A percentile compares a stretch with the other conserved stretches of the same genome.
These are phyloP conservation scores for Atta cephalotes DNA, from an alignment of 1,140 invertebrate species.

Conservation along the genomic window DNA sequence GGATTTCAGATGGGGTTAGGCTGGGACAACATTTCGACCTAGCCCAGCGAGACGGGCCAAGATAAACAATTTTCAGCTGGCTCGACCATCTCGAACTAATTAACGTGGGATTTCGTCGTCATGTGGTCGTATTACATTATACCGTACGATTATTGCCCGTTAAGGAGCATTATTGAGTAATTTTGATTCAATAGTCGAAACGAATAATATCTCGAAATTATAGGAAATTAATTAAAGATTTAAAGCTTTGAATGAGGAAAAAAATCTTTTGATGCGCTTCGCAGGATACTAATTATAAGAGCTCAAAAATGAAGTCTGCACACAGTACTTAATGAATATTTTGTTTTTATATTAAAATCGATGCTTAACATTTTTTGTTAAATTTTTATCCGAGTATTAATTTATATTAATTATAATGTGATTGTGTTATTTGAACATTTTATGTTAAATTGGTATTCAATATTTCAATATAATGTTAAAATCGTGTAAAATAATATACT, in stretches of 20 bases:
- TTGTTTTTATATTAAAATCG: too few species aligned
- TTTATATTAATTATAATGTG: too few species aligned
- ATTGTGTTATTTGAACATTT: too few species aligned
- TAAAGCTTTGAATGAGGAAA: background rate
- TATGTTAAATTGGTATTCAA: too few species aligned
- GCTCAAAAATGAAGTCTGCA: background rate
- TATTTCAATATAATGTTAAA: too few species aligned
- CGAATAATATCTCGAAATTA: background rate
- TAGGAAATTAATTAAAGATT: background rate
- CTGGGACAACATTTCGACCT: constrained; percentile 56
- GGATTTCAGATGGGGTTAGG: constrained; percentile 33
- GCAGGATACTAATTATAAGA: too few species aligned
- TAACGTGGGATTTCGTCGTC: constrained; percentile 79
- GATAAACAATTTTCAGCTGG: constrained; percentile 80
- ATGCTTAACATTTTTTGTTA: too few species aligned
- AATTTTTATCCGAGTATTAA: too few species aligned
- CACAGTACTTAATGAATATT: background rate
- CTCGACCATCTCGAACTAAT: constrained; percentile 81
- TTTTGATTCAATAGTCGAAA: background rate
- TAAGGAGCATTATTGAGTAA: constrained; percentile 4
- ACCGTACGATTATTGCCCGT: constrained; percentile 36
- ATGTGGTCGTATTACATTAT: constrained; percentile 52
- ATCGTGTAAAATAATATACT: too few species aligned
- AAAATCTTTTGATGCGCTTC: background rate
- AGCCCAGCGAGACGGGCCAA: constrained; percentile 73